A percentile compares a stretch with the other conserved stretches of the same genome.
phyloP scores from a whole-genome alignment of 2,797 vertebrate genomes.

The Poeciliopsis turneri region DNA sequence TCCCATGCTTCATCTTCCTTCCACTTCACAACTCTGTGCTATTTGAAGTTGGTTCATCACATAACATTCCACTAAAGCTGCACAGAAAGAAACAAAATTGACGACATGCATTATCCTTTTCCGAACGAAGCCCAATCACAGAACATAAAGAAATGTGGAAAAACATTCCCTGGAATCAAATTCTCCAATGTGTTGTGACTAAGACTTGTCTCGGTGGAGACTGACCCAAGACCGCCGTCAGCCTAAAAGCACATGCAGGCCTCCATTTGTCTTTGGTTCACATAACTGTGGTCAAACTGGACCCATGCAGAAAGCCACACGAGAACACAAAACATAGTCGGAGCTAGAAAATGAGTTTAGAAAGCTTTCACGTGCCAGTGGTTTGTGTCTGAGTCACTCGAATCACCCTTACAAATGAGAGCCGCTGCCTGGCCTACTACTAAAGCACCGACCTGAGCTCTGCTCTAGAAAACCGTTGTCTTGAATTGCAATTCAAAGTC shows the following conservation, averaged over 20 bases:
- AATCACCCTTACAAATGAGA: conserved; percentile 24
- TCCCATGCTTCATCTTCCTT: background rate
- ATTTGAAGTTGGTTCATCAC: background rate
- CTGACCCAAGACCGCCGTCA: conserved; percentile 43
- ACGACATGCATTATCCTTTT: conserved; percentile 19
- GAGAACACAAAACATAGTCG: conserved; percentile 35
- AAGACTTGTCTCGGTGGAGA: conserved; percentile 47
- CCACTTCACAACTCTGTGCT: background rate
- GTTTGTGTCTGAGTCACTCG: background rate
- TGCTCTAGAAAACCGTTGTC: conserved; percentile 17
- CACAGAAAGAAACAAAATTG: conserved; percentile 23
- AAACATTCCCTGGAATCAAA: conserved; percentile 33
- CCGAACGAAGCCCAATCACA: conserved; percentile 27
- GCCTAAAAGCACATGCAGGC: conserved; percentile 54
- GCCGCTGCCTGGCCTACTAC: background rate
- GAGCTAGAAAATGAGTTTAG: conserved; percentile 19
- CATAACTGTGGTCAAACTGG: conserved; percentile 75
- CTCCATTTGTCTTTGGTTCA: conserved; percentile 59
- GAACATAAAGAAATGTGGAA: conserved; percentile 16
- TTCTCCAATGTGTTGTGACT: conserved; percentile 60
- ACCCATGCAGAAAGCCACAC: conserved; percentile 65
- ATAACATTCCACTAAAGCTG: conserved; percentile 12
- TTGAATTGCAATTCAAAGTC: conserved; percentile 55
- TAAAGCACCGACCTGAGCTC: background rate
- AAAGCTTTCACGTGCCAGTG: conserved; percentile 12